phyloP scores from a whole-genome alignment of 2,113 vertebrate genomes.

The Microtus richardsoni region DNA sequence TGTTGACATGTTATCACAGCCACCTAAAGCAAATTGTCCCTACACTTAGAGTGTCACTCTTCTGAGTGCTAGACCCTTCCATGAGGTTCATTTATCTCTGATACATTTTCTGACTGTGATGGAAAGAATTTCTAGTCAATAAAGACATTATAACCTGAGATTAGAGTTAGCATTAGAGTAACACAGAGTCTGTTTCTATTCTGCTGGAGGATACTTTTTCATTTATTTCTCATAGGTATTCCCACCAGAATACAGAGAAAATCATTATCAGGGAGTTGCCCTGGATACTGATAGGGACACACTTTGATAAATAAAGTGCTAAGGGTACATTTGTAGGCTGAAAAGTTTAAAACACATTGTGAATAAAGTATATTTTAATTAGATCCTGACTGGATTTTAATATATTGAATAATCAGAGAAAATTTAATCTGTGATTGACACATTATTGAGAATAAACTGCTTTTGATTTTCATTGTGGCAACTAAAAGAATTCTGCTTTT shows the following conservation, averaged over 20 bases:
- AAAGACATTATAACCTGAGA: no score
- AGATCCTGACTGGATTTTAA: not conserved
- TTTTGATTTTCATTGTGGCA: not conserved
- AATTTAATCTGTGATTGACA: not conserved
- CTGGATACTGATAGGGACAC: accelerated
- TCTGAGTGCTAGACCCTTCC: no score
- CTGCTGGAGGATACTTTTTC: no score
- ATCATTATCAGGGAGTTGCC: not conserved
- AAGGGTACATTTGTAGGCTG: not conserved
- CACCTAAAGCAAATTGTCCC: no score
- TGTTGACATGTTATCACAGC: no score
- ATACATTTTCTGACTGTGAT: no score
- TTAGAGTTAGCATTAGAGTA: no score
- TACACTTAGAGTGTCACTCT: no score
- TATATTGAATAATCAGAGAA: not conserved
- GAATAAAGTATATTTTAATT: not conserved
- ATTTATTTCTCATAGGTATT: not conserved
- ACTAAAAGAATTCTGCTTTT: not conserved
- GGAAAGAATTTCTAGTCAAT: no score
- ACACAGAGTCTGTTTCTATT: no score
- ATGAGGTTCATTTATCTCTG: no score
- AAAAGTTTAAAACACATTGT: not conserved
- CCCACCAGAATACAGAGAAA: not conserved
- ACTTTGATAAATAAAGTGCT: not conserved
- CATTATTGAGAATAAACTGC: not conserved